These are phyloP conservation scores for Tyto alba DNA, from an alignment of 2,113 vertebrate species.

Conservation along the genomic window DNA sequence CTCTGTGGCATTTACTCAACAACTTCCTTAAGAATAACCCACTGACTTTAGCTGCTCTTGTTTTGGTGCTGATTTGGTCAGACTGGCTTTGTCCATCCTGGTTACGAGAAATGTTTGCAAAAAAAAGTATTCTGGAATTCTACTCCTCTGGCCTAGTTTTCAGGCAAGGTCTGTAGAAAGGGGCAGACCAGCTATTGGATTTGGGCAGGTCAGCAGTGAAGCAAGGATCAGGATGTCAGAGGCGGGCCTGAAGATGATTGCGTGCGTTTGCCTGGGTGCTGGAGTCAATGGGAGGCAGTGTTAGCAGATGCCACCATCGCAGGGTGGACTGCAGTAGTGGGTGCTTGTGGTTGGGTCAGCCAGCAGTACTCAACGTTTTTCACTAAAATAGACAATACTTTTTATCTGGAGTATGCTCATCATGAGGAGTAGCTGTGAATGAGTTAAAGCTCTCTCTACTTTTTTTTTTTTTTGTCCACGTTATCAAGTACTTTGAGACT, in stretches of 20 bases:
- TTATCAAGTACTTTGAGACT: background rate
- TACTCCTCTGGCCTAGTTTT: background rate
- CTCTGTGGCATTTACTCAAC: background rate
- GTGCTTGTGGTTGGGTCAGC: background rate
- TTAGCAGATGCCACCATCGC: rapidly evolving
- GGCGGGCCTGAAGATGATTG: rapidly evolving
- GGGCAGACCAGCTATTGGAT: background rate
- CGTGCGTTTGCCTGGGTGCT: background rate
- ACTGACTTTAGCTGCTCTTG: background rate
- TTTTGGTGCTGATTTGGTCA: background rate
- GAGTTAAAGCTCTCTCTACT: background rate
- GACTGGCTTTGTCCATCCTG: background rate
- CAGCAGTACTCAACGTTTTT: background rate
- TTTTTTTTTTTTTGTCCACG: background rate
- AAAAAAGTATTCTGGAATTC: background rate
- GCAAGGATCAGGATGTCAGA: background rate
- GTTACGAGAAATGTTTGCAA: background rate
- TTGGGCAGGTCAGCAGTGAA: background rate
- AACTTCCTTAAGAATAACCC: background rate
- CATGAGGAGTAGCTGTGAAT: background rate
- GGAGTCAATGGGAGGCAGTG: background rate
- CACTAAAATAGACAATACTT: background rate
- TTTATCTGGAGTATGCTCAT: background rate
- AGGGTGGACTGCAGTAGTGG: rapidly evolving
- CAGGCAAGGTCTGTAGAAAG: background rate